phyloP scores from a whole-genome alignment of 2,888 invertebrate genomes.

The Drosophila silvestris region DNA sequence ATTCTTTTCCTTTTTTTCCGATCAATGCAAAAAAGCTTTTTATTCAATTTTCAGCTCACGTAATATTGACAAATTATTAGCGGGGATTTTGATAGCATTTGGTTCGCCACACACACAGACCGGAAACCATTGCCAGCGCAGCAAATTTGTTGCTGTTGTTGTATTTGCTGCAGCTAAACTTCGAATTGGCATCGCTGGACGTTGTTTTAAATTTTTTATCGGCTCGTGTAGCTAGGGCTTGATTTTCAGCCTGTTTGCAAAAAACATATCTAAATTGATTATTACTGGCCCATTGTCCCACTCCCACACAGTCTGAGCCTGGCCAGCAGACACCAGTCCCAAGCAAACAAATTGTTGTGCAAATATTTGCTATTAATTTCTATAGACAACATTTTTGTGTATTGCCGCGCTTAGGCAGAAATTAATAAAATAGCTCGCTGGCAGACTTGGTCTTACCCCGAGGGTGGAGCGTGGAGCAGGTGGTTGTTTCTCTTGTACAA shows the following conservation, averaged over 20 bases:
- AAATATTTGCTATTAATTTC: slow-evolving; percentile 80
- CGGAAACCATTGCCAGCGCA: slow-evolving; percentile 42
- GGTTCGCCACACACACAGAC: slow-evolving; percentile 24
- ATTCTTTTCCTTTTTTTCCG: slow-evolving; percentile 16
- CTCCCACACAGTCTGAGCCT: neutral
- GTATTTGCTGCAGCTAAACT: slow-evolving; percentile 65
- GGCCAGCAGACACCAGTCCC: slow-evolving; percentile 16
- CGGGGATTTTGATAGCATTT: slow-evolving; percentile 76
- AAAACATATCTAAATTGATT: slow-evolving; percentile 76
- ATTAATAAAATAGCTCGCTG: slow-evolving; percentile 54
- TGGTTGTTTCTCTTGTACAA: slow-evolving; percentile 2
- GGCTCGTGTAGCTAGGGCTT: slow-evolving; percentile 14
- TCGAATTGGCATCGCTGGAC: slow-evolving; percentile 43
- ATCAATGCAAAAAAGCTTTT: slow-evolving; percentile 76
- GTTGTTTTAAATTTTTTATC: slow-evolving; percentile 64
- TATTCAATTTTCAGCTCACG: slow-evolving; percentile 83
- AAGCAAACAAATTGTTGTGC: slow-evolving; percentile 69
- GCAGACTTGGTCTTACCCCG: neutral
- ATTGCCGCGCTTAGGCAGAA: slow-evolving; percentile 29
- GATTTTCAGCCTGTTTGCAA: slow-evolving; percentile 17
- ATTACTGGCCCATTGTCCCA: slow-evolving; percentile 28
- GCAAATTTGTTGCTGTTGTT: slow-evolving; percentile 50
- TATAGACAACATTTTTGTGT: slow-evolving; percentile 61
- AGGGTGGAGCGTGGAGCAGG: neutral
- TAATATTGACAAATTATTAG: slow-evolving; percentile 84